These are phyloP conservation scores for Sinodicranocentrus sp. DNA, from an alignment of 2,888 invertebrate genomes.

Conservation along the genomic window DNA sequence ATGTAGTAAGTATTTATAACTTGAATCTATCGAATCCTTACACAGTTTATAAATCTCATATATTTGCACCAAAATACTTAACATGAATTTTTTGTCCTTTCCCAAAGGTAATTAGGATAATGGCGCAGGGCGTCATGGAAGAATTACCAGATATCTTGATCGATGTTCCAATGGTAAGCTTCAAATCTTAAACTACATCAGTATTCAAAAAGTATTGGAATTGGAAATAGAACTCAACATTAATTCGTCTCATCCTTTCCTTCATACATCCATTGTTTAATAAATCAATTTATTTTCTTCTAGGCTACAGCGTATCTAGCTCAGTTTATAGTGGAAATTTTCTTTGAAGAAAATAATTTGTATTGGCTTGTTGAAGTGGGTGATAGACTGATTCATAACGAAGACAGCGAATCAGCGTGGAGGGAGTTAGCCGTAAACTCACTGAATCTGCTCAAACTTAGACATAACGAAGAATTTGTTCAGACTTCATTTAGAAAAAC, in stretches of 20 bases:
- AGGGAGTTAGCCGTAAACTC: constrained; percentile 69
- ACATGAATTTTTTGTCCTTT: not conserved
- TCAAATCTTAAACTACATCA: not conserved
- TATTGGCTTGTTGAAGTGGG: constrained; percentile 73
- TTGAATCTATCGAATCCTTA: too few relatives aligned
- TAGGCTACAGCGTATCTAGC: constrained; percentile 73
- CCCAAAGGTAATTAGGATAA: constrained; percentile 67
- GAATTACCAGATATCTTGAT: constrained; percentile 75
- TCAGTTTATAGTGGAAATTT: constrained; percentile 74
- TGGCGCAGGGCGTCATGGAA: constrained; percentile 72
- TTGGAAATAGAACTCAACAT: not conserved
- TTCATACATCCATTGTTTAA: not conserved
- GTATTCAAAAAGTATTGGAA: constrained; percentile 12
- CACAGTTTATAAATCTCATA: too few relatives aligned
- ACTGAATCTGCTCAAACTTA: constrained; percentile 74
- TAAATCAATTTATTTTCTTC: constrained; percentile 22
- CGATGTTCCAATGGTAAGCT: constrained; percentile 74
- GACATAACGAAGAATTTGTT: constrained; percentile 72
- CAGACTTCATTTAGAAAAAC: constrained; percentile 72
- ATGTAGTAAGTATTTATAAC: constrained; percentile 65
- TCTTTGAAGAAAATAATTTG: constrained; percentile 73
- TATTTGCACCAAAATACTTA: too few relatives aligned
- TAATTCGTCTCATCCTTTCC: not conserved
- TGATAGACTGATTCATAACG: constrained; percentile 61
- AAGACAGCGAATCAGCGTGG: constrained; percentile 67